A percentile compares a stretch with the other conserved stretches of the same genome.
Conservation (phyloP, 2,797 vertebrate species). For the Pseudopleuronectes americanus region DNA sequence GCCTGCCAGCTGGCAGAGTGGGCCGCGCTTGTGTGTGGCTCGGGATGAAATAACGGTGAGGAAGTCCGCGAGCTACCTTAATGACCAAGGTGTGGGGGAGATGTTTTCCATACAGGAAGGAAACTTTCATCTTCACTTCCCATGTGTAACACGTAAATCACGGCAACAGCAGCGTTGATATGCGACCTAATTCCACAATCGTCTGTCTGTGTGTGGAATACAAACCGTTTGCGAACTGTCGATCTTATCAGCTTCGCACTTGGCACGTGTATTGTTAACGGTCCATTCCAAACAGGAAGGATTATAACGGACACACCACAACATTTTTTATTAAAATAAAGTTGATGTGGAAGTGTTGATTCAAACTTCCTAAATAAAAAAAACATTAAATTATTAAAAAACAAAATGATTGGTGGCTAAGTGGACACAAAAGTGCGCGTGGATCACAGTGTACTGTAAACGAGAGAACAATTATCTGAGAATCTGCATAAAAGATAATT, state of each 20-base stretch:
- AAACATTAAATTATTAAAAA: too few species aligned
- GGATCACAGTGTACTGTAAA: constrained; percentile 48
- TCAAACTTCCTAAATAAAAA: too few species aligned
- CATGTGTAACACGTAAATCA: neutral
- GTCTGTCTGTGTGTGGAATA: too few species aligned
- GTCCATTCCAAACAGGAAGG: too few species aligned
- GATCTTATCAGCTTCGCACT: too few species aligned
- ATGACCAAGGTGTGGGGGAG: constrained; percentile 31
- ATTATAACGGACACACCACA: too few species aligned
- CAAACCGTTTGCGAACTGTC: too few species aligned
- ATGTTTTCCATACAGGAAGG: neutral
- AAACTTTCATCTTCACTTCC: constrained; percentile 3
- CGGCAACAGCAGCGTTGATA: neutral
- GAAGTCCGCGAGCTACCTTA: constrained; percentile 57
- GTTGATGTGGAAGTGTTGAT: too few species aligned
- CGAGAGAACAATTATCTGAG: constrained; percentile 70
- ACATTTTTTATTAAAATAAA: too few species aligned
- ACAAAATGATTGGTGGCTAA: constrained; percentile 57
- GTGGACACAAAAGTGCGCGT: constrained; percentile 59
- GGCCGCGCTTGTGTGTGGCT: constrained; percentile 63
- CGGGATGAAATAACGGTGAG: constrained; percentile 56
- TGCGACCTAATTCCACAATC: too few species aligned
- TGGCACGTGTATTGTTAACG: too few species aligned
- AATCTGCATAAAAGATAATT: constrained; percentile 75
- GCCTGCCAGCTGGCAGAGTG: constrained; percentile 79